These are phyloP conservation scores for Xylophagus ater DNA, from an alignment of 2,888 invertebrate genomes.

Conservation along the genomic window DNA sequence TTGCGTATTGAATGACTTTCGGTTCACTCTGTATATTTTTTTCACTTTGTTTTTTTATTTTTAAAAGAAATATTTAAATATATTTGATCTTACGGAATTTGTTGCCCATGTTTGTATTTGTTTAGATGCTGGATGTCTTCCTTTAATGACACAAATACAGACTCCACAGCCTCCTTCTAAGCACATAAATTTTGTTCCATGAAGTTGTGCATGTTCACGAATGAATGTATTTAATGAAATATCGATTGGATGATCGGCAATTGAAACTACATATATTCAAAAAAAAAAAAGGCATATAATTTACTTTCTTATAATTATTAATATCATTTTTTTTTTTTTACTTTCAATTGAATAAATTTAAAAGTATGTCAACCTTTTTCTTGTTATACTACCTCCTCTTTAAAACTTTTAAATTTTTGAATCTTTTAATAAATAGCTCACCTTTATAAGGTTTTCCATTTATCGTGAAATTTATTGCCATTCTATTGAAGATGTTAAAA, in stretches of 20 bases:
- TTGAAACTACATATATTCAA: conserved; percentile 1
- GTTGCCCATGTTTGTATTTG: conserved; percentile 44
- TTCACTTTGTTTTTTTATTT: neutral
- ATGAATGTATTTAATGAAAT: conserved; percentile 50
- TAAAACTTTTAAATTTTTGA: too few species aligned
- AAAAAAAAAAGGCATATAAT: neutral
- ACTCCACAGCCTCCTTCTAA: conserved; percentile 58
- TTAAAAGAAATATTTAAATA: neutral
- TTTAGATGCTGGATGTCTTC: conserved; percentile 33
- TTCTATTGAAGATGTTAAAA: too few species aligned
- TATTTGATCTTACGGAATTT: conserved; percentile 47
- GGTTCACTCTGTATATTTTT: conserved; percentile 1
- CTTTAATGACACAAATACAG: conserved; percentile 42
- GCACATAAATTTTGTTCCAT: conserved; percentile 57
- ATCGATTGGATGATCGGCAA: conserved; percentile 31
- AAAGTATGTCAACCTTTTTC: too few species aligned
- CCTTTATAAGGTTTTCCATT: conserved; percentile 26
- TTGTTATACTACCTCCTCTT: too few species aligned
- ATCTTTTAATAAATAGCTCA: too few species aligned
- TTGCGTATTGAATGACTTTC: too few species aligned
- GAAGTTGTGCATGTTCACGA: conserved; percentile 44
- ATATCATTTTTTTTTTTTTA: too few species aligned
- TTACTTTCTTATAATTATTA: neutral
- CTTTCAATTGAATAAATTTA: too few species aligned
- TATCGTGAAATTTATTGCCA: conserved; percentile 26